Evolutionary conservation across 2,113 vertebrate genomes (phyloP).

Genomic region (Cavia porcellus): DNA sequence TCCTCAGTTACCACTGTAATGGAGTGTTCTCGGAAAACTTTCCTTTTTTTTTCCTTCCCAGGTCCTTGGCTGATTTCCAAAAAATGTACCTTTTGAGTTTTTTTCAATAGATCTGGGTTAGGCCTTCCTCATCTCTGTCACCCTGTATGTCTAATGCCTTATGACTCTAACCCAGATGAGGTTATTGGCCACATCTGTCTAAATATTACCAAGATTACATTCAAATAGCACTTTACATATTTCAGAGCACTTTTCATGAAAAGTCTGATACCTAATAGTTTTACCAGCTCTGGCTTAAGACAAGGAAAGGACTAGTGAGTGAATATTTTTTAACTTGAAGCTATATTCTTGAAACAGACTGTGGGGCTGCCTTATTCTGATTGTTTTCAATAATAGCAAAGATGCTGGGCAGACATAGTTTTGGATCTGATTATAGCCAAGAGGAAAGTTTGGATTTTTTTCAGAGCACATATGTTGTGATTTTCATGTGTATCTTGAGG

Average conservation of each 20-base stretch:
- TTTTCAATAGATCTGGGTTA: constrained; percentile 17
- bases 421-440: constrained; percentile 52
- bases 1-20: constrained; percentile 69
- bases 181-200: constrained; percentile 45
- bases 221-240: neutral
- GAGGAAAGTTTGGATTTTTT: constrained; percentile 5
- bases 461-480: constrained; percentile 57
- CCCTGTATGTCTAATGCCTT: constrained; percentile 54
- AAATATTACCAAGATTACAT: constrained; percentile 55
- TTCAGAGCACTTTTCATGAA: constrained; percentile 3
- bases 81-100: constrained; percentile 60
- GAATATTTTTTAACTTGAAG: constrained; percentile 50
- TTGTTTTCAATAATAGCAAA: constrained; percentile 67
- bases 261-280: constrained; percentile 63
- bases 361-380: neutral
- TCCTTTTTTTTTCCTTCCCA: constrained; percentile 39
- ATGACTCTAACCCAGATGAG: constrained; percentile 42
- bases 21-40: constrained; percentile 68
- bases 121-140: constrained; percentile 11
- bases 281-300: constrained; percentile 51
- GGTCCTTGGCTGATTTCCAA: constrained; percentile 62
- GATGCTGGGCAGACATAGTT: constrained; percentile 29
- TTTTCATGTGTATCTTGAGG: constrained; percentile 39
- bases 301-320: neutral
- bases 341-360: constrained; percentile 16